Evolutionary conservation across 2,113 vertebrate genomes (phyloP), one percentile per base, ranked within the genome.

Genomic region (Himantopus leucocephalus): DNA sequence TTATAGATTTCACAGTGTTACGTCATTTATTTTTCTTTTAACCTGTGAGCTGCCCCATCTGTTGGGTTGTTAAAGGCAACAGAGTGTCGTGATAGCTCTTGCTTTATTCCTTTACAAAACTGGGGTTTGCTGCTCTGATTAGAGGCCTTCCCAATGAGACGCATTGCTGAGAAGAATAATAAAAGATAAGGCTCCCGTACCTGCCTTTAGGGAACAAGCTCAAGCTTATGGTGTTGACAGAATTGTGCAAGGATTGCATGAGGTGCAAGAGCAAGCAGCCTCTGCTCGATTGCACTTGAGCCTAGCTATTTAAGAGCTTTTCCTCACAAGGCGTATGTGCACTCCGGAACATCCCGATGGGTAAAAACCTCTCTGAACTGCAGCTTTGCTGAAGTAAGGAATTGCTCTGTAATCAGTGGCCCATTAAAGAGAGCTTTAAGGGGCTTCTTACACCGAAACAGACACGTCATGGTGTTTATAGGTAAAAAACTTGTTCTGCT

Each of bases 271-370:
- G 30, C 56, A 59, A 15, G 37, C 50, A 45, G 48, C 20, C 29
- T 45, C 48, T 1, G 2, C 58, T 23, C 39, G 34, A 5, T 17
- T 35, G 45, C 14, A 2, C 37, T 45, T n/a, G 27, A 52, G 75
- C 32, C 13, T 23, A 5, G 21, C 63, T 86, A 2, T 26, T 41
- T 2, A 17, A 72, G 58, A 35, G 32, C 66, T 78, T 43, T 22
- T 53, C 34, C 48, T 32, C 1, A 0, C 37, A 52, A 85, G 67
- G 30, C 26, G 4, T 9, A 7, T 3, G 0, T 21, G 34, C 24
- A 39, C 23, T 43, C 1, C 0, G 0, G 41, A 67, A 30, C 32
- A 32, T 55, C 10, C 7, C 37, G 15, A 0, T 4, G 30, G n/a
- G 43, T 58, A 34, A 59, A 84, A 84, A 53, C 60, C 48, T 29